Conservation (phyloP, 1,140 invertebrate species). For the Acromyrmex charruanus region DNA sequence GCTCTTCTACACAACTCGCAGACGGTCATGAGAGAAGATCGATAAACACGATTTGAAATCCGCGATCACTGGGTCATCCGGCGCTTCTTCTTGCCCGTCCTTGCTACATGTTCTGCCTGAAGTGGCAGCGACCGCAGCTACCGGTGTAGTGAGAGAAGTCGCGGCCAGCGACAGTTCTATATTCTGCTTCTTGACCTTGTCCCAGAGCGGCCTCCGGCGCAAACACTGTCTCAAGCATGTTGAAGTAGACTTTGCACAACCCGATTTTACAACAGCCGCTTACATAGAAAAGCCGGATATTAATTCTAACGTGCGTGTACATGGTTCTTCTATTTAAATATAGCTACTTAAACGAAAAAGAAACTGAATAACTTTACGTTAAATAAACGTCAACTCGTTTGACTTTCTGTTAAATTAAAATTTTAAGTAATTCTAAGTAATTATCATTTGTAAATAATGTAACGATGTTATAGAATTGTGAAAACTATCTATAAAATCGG, state of each 20-base stretch:
- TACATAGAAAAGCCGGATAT: not conserved
- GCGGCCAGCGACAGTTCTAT: slow-evolving; percentile 73
- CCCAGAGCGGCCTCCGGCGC: slow-evolving; percentile 72
- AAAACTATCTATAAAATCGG: not conserved
- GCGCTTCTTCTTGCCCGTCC: slow-evolving; percentile 62
- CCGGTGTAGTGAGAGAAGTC: slow-evolving; percentile 50
- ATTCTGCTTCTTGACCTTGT: slow-evolving; percentile 77
- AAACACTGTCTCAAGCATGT: slow-evolving; percentile 68
- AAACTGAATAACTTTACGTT: not conserved
- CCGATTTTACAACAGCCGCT: slow-evolving; percentile 6
- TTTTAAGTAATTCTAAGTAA: not conserved
- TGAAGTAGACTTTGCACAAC: slow-evolving; percentile 51
- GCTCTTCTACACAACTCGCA: not conserved
- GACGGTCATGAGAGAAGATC: slow-evolving; percentile 34
- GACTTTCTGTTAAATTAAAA: not conserved
- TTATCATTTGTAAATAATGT: not conserved
- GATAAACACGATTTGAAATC: slow-evolving; percentile 67
- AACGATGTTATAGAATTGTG: not conserved
- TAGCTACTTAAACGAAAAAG: not conserved
- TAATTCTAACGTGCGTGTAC: no score
- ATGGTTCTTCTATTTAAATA: not conserved
- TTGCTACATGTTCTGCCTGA: slow-evolving; percentile 51
- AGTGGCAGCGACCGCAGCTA: slow-evolving; percentile 51
- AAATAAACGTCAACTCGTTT: not conserved
- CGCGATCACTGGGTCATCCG: slow-evolving; percentile 69